Percentiles rank a stretch among this genome's conserved stretches.
These are phyloP conservation scores for Agrochola macilenta DNA, from an alignment of 2,888 invertebrate species.

Conservation along the genomic window DNA sequence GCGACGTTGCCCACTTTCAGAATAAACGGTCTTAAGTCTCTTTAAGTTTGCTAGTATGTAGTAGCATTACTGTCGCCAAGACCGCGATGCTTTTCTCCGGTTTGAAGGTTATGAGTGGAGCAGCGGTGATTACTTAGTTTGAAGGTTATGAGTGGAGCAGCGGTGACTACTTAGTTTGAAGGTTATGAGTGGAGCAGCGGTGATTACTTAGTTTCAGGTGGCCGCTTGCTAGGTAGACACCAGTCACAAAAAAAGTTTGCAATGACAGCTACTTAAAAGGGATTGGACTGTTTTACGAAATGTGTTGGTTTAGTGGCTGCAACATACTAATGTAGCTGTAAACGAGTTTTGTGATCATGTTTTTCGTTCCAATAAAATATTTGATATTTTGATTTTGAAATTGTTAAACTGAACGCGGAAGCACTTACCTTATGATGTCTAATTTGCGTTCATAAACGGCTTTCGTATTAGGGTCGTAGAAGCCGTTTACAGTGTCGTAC, in stretches of 20 bases:
- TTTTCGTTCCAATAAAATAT: background rate
- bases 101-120: no score
- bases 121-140: no score
- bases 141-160: no score
- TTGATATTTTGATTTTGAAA: no score
- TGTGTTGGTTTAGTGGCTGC: background rate
- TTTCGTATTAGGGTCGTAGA: background rate
- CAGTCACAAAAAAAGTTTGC: no score
- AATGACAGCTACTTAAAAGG: no score
- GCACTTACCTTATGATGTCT: conserved; percentile 3
- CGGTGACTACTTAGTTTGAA: no score
- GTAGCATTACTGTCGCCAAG: background rate
- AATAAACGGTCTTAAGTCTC: no score
- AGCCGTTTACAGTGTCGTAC: conserved; percentile 22
- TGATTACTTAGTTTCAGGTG: no score
- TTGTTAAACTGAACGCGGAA: background rate
- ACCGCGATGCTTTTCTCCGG: no score
- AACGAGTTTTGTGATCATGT: background rate
- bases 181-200: no score
- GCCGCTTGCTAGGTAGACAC: background rate
- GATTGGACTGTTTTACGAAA: background rate
- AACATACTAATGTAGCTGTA: background rate
- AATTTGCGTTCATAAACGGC: background rate
- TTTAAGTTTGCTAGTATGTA: background rate
- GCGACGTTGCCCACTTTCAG: no score